Base-by-base conservation (phyloP, 2,888 invertebrate species). In the Falcaria lacertinaria region DNA sequence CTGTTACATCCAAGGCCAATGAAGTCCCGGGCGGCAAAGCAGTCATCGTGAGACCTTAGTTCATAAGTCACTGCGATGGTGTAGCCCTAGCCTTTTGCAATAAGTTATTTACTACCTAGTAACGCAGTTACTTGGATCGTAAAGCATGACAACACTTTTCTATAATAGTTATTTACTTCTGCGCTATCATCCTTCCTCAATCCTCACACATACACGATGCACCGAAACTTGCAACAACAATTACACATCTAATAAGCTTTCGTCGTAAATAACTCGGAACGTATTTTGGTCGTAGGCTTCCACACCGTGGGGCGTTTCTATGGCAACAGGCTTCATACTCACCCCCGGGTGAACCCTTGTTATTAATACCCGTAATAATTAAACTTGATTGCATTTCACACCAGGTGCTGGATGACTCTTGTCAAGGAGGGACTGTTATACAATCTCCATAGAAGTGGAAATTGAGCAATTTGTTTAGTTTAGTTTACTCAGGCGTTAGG, bases 331-430 rank as follows among this genome's bases (percentile, higher is more conserved):
- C 65, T 67, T 68, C 72, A 65, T 64, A 57, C 73, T 71, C 67
- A 69, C 80, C 83, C 37, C 85, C 69, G 66, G 74, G 73, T 82
- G 82, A 85, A 85, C 89, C 89, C 88, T 87, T 82, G 87, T 87
- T 87, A 89, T 88, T 88, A 89, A 89, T 89, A 87, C 87, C 80
- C 74, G 78, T 79, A 88, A 88, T 89, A 87, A 89, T 88, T 88
- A 88, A 88, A 85, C 86, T 84, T 88, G 87, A 89, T 89, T 89
- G 88, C 86, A 84, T 85, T 88, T 85, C 88, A 79, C 87, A 79
- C 87, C 88, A 89, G 88, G 88, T 89, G 88, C 77, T 80, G 64
- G 85, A 80, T 85, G 82, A 70, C 80, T 79, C 72, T 80, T 76
- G 80, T 79, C 81, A 76, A 73, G 76, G 71, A 65, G 61, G 60